phyloP scores from a whole-genome alignment of 2,797 vertebrate genomes.

The Cirrhinus molitorella region DNA sequence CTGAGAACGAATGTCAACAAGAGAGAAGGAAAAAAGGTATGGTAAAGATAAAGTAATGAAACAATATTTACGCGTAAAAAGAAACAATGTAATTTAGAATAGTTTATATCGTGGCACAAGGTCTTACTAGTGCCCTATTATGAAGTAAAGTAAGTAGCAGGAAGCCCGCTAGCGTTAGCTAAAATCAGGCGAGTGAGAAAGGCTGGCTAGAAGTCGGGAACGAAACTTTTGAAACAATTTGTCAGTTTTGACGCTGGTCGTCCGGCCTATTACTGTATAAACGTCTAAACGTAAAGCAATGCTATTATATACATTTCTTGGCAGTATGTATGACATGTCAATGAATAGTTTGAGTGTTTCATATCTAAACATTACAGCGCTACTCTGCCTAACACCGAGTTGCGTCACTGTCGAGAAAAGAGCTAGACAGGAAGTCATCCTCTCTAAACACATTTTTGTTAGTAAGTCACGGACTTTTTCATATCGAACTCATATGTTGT shows the following conservation, averaged over 20 bases:
- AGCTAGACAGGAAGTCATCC: constrained; percentile 66
- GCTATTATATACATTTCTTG: background rate
- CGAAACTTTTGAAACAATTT: constrained; percentile 28
- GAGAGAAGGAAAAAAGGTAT: constrained; percentile 63
- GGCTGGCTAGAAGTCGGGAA: constrained; percentile 19
- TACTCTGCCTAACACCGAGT: constrained; percentile 36
- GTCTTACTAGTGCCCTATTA: background rate
- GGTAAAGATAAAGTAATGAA: background rate
- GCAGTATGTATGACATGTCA: background rate
- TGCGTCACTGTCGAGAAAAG: constrained; percentile 67
- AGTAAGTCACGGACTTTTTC: background rate
- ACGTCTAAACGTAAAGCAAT: no score
- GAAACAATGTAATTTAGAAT: background rate
- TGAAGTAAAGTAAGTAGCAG: constrained; percentile 2
- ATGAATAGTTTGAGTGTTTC: background rate
- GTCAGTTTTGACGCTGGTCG: background rate
- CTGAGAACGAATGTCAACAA: constrained; percentile 76
- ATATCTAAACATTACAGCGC: constrained; percentile 47
- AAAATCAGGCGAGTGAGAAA: constrained; percentile 37
- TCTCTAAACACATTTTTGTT: background rate
- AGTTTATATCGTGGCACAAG: background rate
- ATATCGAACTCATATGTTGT: background rate
- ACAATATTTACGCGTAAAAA: background rate
- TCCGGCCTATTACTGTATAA: background rate
- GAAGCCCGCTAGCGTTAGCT: constrained; percentile 59